Evolutionary conservation across 2,113 vertebrate species (phyloP).

Genomic region (Thunnus maccoyii): DNA sequence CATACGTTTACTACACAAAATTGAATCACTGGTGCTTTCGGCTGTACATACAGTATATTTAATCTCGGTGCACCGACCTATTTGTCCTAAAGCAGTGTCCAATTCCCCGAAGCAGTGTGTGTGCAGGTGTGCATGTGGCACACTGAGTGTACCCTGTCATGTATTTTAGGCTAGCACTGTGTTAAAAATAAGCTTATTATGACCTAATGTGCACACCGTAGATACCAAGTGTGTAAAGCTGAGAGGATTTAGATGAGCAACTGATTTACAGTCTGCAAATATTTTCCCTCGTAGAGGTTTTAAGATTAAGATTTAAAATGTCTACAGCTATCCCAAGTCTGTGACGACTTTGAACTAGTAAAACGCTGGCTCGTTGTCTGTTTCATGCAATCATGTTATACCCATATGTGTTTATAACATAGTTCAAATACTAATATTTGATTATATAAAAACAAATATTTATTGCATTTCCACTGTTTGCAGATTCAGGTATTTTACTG

Average conservation of each 20-base stretch:
- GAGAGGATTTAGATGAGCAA: constrained; percentile 18
- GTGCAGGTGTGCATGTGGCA: constrained; percentile 27
- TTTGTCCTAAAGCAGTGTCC: constrained; percentile 37
- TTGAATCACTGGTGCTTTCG: constrained; percentile 68
- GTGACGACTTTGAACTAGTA: constrained; percentile 47
- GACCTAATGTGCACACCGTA: constrained; percentile 45
- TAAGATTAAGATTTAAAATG: constrained; percentile 48
- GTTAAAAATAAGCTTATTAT: constrained; percentile 58
- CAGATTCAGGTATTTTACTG: constrained; percentile 80
- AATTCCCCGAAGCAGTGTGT: constrained; percentile 11
- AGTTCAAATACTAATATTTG: constrained; percentile 65
- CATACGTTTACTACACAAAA: constrained; percentile 54
- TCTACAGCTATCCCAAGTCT: constrained; percentile 31
- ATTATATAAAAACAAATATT: constrained; percentile 66
- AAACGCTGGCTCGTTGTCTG: constrained; percentile 71
- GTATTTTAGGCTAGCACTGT: constrained; percentile 50
- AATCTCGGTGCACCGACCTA: constrained; percentile 51
- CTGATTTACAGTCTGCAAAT: constrained; percentile 42
- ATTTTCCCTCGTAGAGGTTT: constrained; percentile 46
- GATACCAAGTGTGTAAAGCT: constrained; percentile 12
- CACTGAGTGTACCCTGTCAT: constrained; percentile 41
- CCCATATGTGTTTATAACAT: constrained; percentile 54
- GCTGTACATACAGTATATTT: constrained; percentile 59
- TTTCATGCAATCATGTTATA: constrained; percentile 65
- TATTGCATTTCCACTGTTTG: constrained; percentile 75